These are phyloP conservation scores for Chrysocyon brachyurus DNA, from an alignment of 2,797 vertebrate species.

Conservation along the genomic window DNA sequence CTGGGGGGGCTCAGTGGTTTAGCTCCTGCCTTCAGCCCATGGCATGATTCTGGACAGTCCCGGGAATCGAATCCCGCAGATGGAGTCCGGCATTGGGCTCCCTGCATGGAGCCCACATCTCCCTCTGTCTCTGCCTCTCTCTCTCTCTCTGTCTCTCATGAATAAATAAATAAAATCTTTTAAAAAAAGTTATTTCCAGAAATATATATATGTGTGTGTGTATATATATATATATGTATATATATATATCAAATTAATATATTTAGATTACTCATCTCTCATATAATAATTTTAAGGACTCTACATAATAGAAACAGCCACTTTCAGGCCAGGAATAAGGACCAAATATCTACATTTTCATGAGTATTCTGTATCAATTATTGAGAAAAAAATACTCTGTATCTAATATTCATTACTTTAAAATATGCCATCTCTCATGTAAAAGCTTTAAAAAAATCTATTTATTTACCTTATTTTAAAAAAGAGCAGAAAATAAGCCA, in stretches of 20 bases:
- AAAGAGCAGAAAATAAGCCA: neutral
- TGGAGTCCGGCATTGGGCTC: too few species aligned
- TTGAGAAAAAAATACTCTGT: neutral
- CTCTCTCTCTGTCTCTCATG: too few species aligned
- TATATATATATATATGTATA: too few species aligned
- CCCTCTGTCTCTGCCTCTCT: too few species aligned
- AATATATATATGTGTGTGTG: too few species aligned
- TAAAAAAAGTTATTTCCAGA: neutral
- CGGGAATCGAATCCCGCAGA: too few species aligned
- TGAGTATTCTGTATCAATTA: neutral
- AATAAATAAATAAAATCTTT: too few species aligned
- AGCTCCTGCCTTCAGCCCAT: too few species aligned
- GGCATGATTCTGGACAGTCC: too few species aligned
- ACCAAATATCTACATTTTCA: neutral
- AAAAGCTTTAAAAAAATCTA: neutral
- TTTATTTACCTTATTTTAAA: neutral
- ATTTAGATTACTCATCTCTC: neutral
- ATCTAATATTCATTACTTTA: neutral
- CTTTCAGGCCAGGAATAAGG: neutral
- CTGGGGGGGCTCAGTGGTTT: too few species aligned
- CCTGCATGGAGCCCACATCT: too few species aligned
- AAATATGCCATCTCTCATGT: neutral
- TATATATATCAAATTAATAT: neutral
- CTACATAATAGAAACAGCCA: neutral
- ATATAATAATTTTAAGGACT: constrained; percentile 25